Percentiles rank a stretch among this genome's conserved stretches.
These are phyloP conservation scores for Parnassius smintheus DNA, from an alignment of 2,888 invertebrate genomes.

Conservation along the genomic window DNA sequence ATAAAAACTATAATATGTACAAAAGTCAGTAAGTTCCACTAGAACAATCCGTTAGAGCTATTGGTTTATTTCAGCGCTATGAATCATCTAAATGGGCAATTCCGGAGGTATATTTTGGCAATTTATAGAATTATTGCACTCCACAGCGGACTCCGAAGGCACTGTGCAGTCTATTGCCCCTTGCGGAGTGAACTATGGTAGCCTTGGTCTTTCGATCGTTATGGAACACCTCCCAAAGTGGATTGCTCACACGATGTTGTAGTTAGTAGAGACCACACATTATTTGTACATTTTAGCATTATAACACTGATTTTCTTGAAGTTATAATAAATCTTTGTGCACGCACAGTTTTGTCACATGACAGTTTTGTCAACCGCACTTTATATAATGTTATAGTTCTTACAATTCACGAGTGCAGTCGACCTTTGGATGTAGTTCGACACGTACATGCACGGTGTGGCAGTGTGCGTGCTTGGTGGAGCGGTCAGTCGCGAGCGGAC, in stretches of 20 bases:
- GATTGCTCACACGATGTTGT: conserved; percentile 1
- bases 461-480: no score
- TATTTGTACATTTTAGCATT: no score
- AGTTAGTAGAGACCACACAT: neutral
- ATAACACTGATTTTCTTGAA: no score
- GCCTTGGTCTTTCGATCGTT: conserved; percentile 18
- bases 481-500: no score
- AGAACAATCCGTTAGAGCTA: conserved; percentile 52
- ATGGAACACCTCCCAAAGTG: conserved; percentile 4
- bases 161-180: conserved; percentile 33
- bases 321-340: no score
- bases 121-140: conserved; percentile 62
- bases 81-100: conserved; percentile 76
- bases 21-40: neutral
- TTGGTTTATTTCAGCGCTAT: conserved; percentile 56
- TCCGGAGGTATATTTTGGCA: conserved; percentile 67
- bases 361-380: no score
- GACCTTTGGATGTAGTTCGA: no score
- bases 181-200: conserved; percentile 27
- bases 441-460: no score
- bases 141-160: conserved; percentile 36
- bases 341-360: no score
- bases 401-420: no score
- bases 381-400: no score
- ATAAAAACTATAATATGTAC: neutral